Percentiles rank a stretch among this genome's conserved stretches.
Evolutionary conservation across 1,140 invertebrate genomes (phyloP).

Genomic region (Sycobia sp.): DNA sequence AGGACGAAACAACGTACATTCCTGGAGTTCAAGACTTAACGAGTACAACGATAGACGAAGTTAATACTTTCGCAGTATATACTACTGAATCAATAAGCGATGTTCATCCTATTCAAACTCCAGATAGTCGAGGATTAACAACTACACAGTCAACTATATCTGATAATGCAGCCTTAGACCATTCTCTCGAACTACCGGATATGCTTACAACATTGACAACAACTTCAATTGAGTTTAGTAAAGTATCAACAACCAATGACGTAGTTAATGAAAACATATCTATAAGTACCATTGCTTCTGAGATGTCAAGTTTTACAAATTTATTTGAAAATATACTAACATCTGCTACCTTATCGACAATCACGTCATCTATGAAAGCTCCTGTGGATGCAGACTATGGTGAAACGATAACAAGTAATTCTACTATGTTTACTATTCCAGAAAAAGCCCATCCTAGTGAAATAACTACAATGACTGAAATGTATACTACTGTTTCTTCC

Average conservation of each 20-base stretch:
- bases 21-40: not conserved
- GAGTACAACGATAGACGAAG: not conserved
- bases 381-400: not conserved
- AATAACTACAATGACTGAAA: too few relatives aligned
- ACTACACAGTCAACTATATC: not conserved
- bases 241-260: not conserved
- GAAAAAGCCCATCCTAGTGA: not conserved
- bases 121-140: not conserved
- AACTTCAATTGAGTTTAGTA: too few relatives aligned
- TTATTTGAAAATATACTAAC: not conserved
- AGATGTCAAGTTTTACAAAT: not conserved
- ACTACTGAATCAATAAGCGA: not conserved
- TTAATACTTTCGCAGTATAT: not conserved
- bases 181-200: not conserved
- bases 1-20: not conserved
- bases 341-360: not conserved
- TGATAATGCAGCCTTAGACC: too few relatives aligned
- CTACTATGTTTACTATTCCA: not conserved
- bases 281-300: too few relatives aligned
- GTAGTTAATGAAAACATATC: not conserved
- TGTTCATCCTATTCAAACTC: slow-evolving; percentile 4
- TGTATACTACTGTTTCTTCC: not conserved
- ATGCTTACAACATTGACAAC: too few relatives aligned
- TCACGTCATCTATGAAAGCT: not conserved
- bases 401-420: slow-evolving; percentile 11